Evolutionary conservation across 2,113 vertebrate genomes (phyloP).

Genomic region (Verasper variegatus): DNA sequence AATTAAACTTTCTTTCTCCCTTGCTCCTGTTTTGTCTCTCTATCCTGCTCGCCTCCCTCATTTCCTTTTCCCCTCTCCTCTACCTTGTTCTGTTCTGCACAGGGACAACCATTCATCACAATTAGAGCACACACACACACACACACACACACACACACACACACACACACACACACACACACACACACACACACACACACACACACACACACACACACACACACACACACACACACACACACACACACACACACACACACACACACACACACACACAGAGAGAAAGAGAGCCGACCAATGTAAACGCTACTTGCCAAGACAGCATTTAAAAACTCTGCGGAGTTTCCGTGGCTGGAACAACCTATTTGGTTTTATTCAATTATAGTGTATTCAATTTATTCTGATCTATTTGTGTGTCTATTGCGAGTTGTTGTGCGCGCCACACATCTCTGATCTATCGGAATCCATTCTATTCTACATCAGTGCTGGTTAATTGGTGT

Average conservation of each 20-base stretch:
- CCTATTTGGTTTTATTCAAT: not conserved
- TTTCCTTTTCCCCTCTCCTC: constrained; percentile 38
- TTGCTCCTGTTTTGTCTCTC: constrained; percentile 44
- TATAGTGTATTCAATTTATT: constrained; percentile 2
- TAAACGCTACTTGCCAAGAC: constrained; percentile 21
- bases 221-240: constrained; percentile 30
- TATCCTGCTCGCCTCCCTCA: constrained; percentile 16
- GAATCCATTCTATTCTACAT: constrained; percentile 50
- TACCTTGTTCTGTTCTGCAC: constrained; percentile 50
- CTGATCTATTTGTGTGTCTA: not conserved
- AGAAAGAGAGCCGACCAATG: constrained; percentile 24
- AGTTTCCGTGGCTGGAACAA: not conserved
- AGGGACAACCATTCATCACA: constrained; percentile 76
- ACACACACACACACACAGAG: constrained; percentile 25
- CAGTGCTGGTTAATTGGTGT: constrained; percentile 68
- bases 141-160: constrained; percentile 29
- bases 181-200: constrained; percentile 37
- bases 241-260: constrained; percentile 24
- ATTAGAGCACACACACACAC: constrained; percentile 65
- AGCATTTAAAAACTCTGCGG: constrained; percentile 13
- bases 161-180: constrained; percentile 24
- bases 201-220: constrained; percentile 18
- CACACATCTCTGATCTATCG: constrained; percentile 23
- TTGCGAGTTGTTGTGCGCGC: not conserved
- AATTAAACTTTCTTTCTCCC: constrained; percentile 71